phyloP scores from a whole-genome alignment of 2,797 vertebrate species.

The Discoglossus pictus region DNA sequence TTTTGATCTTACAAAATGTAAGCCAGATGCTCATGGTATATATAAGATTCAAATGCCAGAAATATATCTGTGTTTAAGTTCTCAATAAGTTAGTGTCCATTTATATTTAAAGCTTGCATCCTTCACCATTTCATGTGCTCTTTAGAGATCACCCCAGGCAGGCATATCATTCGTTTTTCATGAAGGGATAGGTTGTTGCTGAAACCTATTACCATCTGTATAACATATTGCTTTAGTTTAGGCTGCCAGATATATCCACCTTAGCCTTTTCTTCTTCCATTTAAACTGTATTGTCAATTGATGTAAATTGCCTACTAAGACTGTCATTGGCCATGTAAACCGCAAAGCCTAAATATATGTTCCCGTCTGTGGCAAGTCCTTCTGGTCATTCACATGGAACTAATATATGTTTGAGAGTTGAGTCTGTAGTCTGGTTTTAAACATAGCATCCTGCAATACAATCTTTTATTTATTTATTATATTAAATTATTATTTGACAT shows the following conservation, averaged over 20 bases:
- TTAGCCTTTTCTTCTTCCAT: background rate
- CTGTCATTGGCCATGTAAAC: conserved; percentile 23
- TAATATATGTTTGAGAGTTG: conserved; percentile 35
- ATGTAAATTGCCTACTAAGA: conserved; percentile 6
- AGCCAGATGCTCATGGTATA: too few relatives aligned
- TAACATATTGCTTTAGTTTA: conserved; percentile 24
- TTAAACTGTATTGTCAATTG: conserved; percentile 20
- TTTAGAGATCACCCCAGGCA: conserved; percentile 6
- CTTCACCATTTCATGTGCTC: too few relatives aligned
- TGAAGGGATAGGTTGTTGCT: background rate
- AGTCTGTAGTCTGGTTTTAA: conserved; percentile 22
- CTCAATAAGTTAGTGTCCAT: too few relatives aligned
- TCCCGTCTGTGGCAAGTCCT: conserved; percentile 24
- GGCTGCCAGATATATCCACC: background rate
- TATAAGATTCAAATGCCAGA: too few relatives aligned
- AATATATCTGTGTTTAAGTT: too few relatives aligned
- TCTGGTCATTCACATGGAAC: conserved; percentile 47
- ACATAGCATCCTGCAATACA: conserved; percentile 39
- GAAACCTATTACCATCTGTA: background rate
- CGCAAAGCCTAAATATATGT: conserved; percentile 23
- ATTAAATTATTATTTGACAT: conserved; percentile 51
- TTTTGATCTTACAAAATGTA: too few relatives aligned
- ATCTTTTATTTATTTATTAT: conserved; percentile 49
- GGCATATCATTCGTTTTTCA: background rate
- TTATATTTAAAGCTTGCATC: too few relatives aligned